Evolutionary conservation across 2,888 invertebrate genomes (phyloP).

Genomic region (Agrotis segetum): DNA sequence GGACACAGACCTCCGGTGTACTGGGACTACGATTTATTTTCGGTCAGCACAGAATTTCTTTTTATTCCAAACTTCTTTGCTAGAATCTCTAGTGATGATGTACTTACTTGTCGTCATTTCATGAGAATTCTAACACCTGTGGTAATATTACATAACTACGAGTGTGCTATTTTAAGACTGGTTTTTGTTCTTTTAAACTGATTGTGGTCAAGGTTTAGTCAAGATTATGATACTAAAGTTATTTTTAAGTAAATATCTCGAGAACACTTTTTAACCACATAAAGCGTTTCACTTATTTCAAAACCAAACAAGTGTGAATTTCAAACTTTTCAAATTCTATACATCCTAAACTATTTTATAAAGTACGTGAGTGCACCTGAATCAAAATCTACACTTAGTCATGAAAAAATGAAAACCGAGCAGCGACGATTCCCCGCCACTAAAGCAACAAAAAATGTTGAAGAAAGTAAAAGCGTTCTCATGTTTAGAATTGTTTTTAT

Average conservation of each 20-base stretch:
- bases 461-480: conserved; percentile 87
- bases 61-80: background rate
- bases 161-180: conserved; percentile 10
- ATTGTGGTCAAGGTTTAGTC: background rate
- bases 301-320: background rate
- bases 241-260: background rate
- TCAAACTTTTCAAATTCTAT: background rate
- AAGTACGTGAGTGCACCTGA: background rate
- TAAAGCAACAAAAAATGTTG: conserved; percentile 69
- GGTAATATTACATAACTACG: background rate
- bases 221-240: background rate
- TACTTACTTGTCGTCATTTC: background rate
- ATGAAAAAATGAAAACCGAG: conserved; percentile 37
- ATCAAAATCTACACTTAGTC: conserved; percentile 2
- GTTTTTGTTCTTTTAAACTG: background rate
- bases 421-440: conserved; percentile 56
- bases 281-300: background rate
- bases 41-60: background rate
- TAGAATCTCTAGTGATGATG: too few species aligned
- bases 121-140: background rate
- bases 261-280: background rate
- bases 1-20: too few species aligned
- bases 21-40: background rate
- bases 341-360: background rate
- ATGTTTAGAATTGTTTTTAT: conserved; percentile 78